Evolutionary conservation across 2,797 vertebrate genomes (phyloP), one percentile per base, ranked within the genome.

Genomic region (Acropternis orthonyx): DNA sequence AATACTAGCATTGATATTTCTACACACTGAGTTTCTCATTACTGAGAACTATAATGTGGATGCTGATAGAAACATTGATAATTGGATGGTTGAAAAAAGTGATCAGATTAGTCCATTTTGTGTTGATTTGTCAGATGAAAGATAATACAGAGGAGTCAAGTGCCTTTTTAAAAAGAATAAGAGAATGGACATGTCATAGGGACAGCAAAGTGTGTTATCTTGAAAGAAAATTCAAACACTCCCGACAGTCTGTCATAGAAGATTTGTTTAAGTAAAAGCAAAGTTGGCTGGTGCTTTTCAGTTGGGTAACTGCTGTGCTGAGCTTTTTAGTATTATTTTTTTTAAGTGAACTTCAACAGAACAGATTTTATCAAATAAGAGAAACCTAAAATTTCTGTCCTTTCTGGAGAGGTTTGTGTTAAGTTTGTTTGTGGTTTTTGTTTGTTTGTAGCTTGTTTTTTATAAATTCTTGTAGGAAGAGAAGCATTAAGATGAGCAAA

Each of bases 221-320:
- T 80, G 79, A 92, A 93, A 76, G 71, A 91, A 84, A 92, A 96
- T 41, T 67, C 71, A 56, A 85, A 58, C 26, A 20, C 13, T 89
- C 46, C 27, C 0, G 73, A 85, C 92, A 86, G 71, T 79, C 73
- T 96, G 95, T 93, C 92, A 37, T 48, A 43, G 14, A 79, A 72
- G 75, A 92, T 92, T 93, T 95, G 18, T 78, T 84, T 81, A 77
- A 88, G 61, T 89, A 63, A 78, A 73, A 62, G 37, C 48, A 65
- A 79, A 84, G 51, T 89, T 93, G n/a, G 23, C 56, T 66, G 46
- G 30, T 89, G 39, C 23, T 77, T 84, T 36, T 69, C 43, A 36
- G 36, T 23, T 85, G 44, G 48, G 49, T 87, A 44, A 56, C 66
- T 77, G 39, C 56, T 92, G 44, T 51, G 27, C 65, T 55, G 67